Evolutionary conservation across 2,113 vertebrate genomes (phyloP).

Genomic region (Callionymus lyra): DNA sequence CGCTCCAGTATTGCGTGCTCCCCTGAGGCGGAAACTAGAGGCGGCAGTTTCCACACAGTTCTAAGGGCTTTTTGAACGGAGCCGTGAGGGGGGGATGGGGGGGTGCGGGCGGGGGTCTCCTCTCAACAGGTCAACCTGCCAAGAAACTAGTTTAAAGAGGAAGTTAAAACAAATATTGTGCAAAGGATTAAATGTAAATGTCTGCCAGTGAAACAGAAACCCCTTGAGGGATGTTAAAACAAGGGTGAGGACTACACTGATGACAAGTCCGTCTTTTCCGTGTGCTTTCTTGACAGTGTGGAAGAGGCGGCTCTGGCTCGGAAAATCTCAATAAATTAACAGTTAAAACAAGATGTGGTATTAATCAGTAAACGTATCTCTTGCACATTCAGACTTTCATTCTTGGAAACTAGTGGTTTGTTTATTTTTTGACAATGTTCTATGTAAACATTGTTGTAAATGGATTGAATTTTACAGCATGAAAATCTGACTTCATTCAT

Average conservation of each 20-base stretch:
- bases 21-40: slow-evolving; percentile 39
- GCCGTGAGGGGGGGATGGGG: slow-evolving; percentile 25
- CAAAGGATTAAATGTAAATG: slow-evolving; percentile 51
- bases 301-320: slow-evolving; percentile 8
- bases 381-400: too few relatives aligned
- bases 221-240: slow-evolving; percentile 57
- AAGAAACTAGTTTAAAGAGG: slow-evolving; percentile 47
- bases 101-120: slow-evolving; percentile 28
- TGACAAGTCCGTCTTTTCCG: slow-evolving; percentile 48
- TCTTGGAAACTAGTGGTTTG: too few relatives aligned
- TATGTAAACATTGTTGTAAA: too few relatives aligned
- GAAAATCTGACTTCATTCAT: too few relatives aligned
- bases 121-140: slow-evolving; percentile 48
- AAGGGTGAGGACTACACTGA: slow-evolving; percentile 55
- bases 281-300: slow-evolving; percentile 35
- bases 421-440: too few relatives aligned
- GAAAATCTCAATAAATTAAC: slow-evolving; percentile 1
- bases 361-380: too few relatives aligned
- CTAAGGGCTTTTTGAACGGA: slow-evolving; percentile 39
- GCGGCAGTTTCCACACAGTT: slow-evolving; percentile 32
- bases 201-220: slow-evolving; percentile 40
- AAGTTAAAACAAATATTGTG: slow-evolving; percentile 3
- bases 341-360: too few relatives aligned
- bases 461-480: too few relatives aligned
- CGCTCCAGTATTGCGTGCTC: slow-evolving; percentile 24